Base-by-base conservation (phyloP, 2,113 vertebrate species). In the Marcusenius ussheri region DNA sequence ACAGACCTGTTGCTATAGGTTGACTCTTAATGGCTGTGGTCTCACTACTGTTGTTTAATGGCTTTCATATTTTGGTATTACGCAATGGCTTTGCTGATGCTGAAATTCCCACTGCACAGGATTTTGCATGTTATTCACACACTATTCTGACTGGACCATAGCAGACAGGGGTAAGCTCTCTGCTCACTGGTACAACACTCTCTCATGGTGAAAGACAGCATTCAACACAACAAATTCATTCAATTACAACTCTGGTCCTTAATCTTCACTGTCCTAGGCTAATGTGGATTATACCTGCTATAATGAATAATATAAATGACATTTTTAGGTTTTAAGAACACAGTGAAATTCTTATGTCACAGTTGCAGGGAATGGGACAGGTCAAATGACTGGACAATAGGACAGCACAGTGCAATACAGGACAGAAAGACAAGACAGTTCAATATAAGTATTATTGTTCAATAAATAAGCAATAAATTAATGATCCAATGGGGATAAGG, bases 11-110 rank as follows among this genome's bases (percentile, higher is more conserved):
- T 31, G 39, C 84, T 10, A 21, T 45, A 49, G 13, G 89, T 42
- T 27, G 49, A 50, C 17, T 39, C 39, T 50, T 8, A 50, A 2
- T 31, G 51, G 84, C 58, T n/a, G 27, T 51, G 42, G 31, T 27
- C 27, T 74, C 84, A 84, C 84, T n/a, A 21, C 89, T 90, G 51
- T 46, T 42, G 84, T 90, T 70, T 31, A 31, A 70, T 39, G 27
- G 21, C 8, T 27, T n/a, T 74, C 46, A 89, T 24, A 24, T 58
- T 88, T 27, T 88, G 9, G 62, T 31, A 5, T 31, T 15, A n/a
- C 13, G 0, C 3, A 47, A 85, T 49, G 83, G 17, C 35, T 77
- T 39, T 77, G 15, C 17, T 39, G 35, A 2, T 17, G 35, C 15
- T 77, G 74, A 77, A 42, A 7, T 77, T 42, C 74, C 15, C 35